Percentiles rank a stretch among this genome's conserved stretches.
Conservation (phyloP, 2,888 invertebrate species). For the Acanthosepion esculentum region DNA sequence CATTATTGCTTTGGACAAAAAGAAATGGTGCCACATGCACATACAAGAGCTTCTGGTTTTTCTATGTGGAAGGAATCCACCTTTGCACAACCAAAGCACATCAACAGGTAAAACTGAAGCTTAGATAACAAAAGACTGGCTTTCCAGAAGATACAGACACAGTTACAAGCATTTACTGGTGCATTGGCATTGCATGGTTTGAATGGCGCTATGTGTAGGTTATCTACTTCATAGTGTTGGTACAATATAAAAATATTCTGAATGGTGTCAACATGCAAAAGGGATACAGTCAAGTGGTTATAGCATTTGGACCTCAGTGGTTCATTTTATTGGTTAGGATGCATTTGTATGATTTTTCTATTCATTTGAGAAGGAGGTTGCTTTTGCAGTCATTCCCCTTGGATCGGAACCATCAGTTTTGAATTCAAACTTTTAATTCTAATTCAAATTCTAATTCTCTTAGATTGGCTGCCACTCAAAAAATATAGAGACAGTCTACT, state of each 20-base stretch:
- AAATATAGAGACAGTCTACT: too few relatives aligned
- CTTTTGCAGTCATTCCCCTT: too few relatives aligned
- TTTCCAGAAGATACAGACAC: conserved; percentile 75
- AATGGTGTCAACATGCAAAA: too few relatives aligned
- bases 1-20: conserved; percentile 85
- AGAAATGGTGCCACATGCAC: conserved; percentile 82
- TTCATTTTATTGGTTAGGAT: too few relatives aligned
- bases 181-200: conserved; percentile 81
- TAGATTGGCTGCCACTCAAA: too few relatives aligned
- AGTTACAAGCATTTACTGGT: conserved; percentile 84
- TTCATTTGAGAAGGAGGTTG: too few relatives aligned
- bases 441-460: too few relatives aligned
- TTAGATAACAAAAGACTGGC: conserved; percentile 56
- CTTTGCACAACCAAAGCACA: conserved; percentile 74
- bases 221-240: conserved; percentile 65
- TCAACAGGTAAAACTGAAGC: conserved; percentile 46
- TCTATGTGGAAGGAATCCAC: conserved; percentile 81
- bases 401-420: too few relatives aligned
- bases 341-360: too few relatives aligned
- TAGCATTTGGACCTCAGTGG: too few relatives aligned
- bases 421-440: too few relatives aligned
- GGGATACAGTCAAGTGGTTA: too few relatives aligned
- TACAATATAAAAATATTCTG: neutral
- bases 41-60: conserved; percentile 86
- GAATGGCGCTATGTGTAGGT: conserved; percentile 74